phyloP scores from a whole-genome alignment of 2,113 vertebrate species.

The Podarcis muralis region DNA sequence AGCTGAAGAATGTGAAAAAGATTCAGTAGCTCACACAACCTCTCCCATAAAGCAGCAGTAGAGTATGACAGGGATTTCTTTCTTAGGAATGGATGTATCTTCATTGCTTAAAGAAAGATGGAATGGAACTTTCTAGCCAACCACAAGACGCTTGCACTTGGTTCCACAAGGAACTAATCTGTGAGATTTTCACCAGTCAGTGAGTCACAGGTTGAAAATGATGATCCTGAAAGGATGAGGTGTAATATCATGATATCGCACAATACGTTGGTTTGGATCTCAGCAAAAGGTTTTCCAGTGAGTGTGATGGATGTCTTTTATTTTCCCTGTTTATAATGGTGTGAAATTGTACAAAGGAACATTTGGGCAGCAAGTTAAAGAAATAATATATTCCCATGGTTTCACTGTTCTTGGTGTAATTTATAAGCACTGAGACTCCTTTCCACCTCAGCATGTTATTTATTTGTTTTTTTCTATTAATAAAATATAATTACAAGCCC shows the following conservation, averaged over 20 bases:
- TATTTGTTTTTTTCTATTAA: conserved; percentile 1
- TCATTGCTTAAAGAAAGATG: too few relatives aligned
- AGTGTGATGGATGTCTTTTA: neutral
- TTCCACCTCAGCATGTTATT: neutral
- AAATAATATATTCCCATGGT: conserved; percentile 10
- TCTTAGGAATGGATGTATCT: too few relatives aligned
- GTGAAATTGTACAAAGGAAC: conserved; percentile 15
- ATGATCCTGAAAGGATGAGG: neutral
- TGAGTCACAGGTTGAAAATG: neutral
- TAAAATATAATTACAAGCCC: neutral
- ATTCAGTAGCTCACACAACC: neutral
- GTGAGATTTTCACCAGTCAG: neutral
- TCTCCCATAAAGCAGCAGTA: neutral
- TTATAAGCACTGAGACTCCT: neutral
- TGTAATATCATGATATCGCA: neutral
- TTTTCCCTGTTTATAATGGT: conserved; percentile 9
- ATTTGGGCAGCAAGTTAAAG: neutral
- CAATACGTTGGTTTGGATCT: neutral
- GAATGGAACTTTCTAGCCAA: too few relatives aligned
- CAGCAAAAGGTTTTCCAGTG: neutral
- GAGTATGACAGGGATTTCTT: too few relatives aligned
- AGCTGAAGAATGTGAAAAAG: neutral
- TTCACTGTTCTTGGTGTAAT: conserved; percentile 12
- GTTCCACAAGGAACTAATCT: too few relatives aligned
- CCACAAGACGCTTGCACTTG: too few relatives aligned